Evolutionary conservation across 2,888 invertebrate genomes (phyloP), one percentile per base, ranked within the genome.

Genomic region (Tinea semifulvella): DNA sequence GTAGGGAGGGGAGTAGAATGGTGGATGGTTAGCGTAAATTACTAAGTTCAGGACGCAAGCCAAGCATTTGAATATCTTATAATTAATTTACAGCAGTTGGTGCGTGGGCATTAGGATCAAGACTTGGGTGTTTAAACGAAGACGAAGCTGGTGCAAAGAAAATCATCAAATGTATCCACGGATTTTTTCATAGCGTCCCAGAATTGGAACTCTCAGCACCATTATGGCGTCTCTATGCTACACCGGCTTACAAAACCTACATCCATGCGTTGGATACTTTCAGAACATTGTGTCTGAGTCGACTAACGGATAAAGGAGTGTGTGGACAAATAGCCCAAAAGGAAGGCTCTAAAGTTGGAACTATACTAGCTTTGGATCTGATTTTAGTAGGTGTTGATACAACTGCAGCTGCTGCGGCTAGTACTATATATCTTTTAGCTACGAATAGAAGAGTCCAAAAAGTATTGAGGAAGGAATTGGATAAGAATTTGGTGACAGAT

Each of bases 311-410:
- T 48, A 72, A 70, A 56, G 79, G 79, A 11, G 63, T 76, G 43
- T 80, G 79, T 49, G 70, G 73, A n/a, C 59, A 72, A 48, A 70
- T 79, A 48, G 69, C 76, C 1, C 62, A 65, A 50, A 55, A 48
- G 31, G 71, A 56, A 26, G 79, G 77, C 3, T 63, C 65, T 42
- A 75, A 76, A 51, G 69, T 71, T 46, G 88, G 91, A 8, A 86
- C 88, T 5, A 88, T 92, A 48, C 73, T 93, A 50, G 88, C 91
- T 4, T 63, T 92, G 47, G 92, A 92, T 63, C 75, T 93, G 50
- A 83, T 93, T 52, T 73, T 90, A 13, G 93, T 93, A 49, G 93
- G 92, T 8, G 88, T 93, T 1, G 91, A 91, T 60, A 92, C 93
- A 74, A 91, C 91, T 2, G 90, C 91, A 0, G 89, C 90, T 26